These are phyloP conservation scores for Drosophila recens DNA, from an alignment of 2,888 invertebrate species.

Conservation along the genomic window DNA sequence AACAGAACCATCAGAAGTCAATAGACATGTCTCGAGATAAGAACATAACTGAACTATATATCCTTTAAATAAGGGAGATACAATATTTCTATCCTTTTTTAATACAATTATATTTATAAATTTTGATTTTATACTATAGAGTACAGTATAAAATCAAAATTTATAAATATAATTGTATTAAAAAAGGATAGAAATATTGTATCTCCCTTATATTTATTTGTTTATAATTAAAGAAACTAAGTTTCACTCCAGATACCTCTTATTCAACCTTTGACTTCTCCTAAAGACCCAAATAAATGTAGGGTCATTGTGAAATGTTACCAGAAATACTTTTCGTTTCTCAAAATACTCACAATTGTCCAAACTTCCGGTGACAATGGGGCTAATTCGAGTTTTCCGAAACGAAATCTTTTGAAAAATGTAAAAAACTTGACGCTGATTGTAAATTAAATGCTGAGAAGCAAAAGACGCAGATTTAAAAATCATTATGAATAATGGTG, in stretches of 20 bases:
- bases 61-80: too few relatives aligned
- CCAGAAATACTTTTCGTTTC: slow-evolving; percentile 1
- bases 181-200: background rate
- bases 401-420: slow-evolving; percentile 19
- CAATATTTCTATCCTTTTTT: background rate
- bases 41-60: background rate
- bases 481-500: slow-evolving; percentile 58
- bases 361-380: slow-evolving; percentile 49
- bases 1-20: slow-evolving; percentile 1
- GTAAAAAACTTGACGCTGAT: slow-evolving; percentile 34
- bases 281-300: background rate
- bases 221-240: too few relatives aligned
- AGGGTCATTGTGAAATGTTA: slow-evolving; percentile 1
- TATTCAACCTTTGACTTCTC: slow-evolving; percentile 1
- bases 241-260: too few relatives aligned
- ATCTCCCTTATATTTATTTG: too few relatives aligned
- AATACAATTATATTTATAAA: background rate
- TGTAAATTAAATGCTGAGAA: slow-evolving; percentile 54
- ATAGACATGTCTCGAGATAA: background rate
- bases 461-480: slow-evolving; percentile 38
- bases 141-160: too few relatives aligned
- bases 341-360: slow-evolving; percentile 41
- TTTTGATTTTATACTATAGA: too few relatives aligned
- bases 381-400: slow-evolving; percentile 38
- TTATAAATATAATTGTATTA: background rate